Percentiles rank a stretch among this genome's conserved stretches.
phyloP scores from a whole-genome alignment of 2,888 invertebrate species.

The Labia minor region DNA sequence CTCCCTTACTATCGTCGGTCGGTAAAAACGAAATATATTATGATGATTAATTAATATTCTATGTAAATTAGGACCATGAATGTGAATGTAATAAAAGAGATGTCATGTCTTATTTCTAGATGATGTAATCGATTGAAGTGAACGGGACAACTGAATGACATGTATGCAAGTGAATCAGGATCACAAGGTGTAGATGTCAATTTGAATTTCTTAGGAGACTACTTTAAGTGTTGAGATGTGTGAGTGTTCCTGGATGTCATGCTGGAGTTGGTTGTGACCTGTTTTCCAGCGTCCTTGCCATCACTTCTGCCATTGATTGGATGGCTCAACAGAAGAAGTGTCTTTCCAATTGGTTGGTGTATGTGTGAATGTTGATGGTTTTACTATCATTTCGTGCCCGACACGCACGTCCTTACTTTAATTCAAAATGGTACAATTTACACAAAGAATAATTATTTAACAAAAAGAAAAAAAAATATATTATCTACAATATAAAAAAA shows the following conservation, averaged over 20 bases:
- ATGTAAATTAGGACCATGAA: background rate
- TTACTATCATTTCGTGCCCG: background rate
- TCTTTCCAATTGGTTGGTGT: background rate
- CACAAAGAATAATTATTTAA: too few species aligned
- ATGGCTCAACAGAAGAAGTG: background rate
- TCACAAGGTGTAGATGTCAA: background rate
- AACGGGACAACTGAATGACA: conserved; percentile 13
- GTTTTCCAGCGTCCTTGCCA: background rate
- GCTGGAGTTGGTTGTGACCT: background rate
- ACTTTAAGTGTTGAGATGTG: background rate
- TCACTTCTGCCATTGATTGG: background rate
- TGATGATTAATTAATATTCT: background rate
- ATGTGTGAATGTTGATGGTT: background rate
- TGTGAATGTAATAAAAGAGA: background rate
- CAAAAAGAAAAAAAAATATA: too few species aligned
- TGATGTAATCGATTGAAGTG: conserved; percentile 13
- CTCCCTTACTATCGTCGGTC: too few species aligned
- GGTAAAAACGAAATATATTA: too few species aligned
- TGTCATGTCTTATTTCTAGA: background rate
- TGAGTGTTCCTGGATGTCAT: background rate
- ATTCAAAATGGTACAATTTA: too few species aligned
- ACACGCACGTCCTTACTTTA: background rate
- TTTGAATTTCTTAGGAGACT: background rate
- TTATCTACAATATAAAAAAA: too few species aligned
- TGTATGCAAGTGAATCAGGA: conserved; percentile 1